Conservation (phyloP, 2,797 vertebrate genomes). For the Staurois parvus region DNA sequence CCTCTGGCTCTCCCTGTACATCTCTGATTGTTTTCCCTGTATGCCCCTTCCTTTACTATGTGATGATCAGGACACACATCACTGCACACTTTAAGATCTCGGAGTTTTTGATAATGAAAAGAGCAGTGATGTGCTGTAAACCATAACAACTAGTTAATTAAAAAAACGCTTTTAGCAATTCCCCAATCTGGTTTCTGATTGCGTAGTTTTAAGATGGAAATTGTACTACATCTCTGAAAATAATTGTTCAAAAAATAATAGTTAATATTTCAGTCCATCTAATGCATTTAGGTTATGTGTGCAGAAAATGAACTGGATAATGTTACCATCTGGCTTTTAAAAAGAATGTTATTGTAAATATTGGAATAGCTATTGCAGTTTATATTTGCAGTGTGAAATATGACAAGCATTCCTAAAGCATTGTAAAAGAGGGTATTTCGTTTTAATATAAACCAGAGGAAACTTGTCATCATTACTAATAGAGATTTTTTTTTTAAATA, state of each 20-base stretch:
- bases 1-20: not conserved
- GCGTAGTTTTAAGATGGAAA: not conserved
- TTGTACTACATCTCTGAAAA: not conserved
- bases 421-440: not conserved
- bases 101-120: not conserved
- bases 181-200: not conserved
- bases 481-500: not conserved
- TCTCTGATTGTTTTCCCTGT: not conserved
- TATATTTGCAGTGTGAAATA: slow-evolving; percentile 29
- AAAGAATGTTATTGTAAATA: slow-evolving; percentile 52
- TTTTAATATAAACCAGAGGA: not conserved
- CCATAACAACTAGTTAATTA: not conserved
- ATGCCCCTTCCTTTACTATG: not conserved
- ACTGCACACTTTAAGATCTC: not conserved
- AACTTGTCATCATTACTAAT: not conserved
- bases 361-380: slow-evolving; percentile 22
- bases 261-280: not conserved
- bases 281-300: slow-evolving; percentile 13
- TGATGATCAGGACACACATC: not conserved
- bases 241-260: not conserved
- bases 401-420: slow-evolving; percentile 20
- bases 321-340: slow-evolving; percentile 39
- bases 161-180: not conserved
- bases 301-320: not conserved
- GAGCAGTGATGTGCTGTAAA: not conserved